These are phyloP conservation scores for Progne subis DNA, from an alignment of 2,113 vertebrate genomes.

Conservation along the genomic window DNA sequence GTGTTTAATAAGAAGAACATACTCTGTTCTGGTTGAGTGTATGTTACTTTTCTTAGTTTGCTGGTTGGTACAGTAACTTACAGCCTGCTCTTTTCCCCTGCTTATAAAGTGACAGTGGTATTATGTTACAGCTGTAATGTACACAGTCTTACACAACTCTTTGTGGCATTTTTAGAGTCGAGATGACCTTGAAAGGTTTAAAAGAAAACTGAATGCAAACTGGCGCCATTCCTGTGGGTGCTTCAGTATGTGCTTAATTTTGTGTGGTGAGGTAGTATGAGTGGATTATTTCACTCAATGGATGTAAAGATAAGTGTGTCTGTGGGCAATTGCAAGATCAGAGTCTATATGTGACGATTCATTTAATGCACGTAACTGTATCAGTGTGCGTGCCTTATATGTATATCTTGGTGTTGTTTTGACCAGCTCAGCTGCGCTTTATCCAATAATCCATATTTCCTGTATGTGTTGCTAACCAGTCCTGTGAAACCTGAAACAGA, in stretches of 20 bases:
- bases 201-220: neutral
- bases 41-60: neutral
- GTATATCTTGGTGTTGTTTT: neutral
- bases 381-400: neutral
- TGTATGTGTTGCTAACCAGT: neutral
- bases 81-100: neutral
- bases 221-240: neutral
- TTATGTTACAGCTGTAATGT: neutral
- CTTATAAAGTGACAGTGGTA: neutral
- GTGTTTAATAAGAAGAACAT: conserved; percentile 16
- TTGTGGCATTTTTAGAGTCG: neutral
- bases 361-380: neutral
- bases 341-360: neutral
- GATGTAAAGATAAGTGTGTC: neutral
- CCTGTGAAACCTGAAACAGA: neutral
- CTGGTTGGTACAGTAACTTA: neutral
- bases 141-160: neutral
- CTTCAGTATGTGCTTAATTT: neutral
- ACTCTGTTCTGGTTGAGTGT: neutral
- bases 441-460: neutral
- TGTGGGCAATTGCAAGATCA: neutral
- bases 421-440: neutral
- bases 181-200: neutral
- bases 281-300: neutral
- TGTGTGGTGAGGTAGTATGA: neutral